Evolutionary conservation across 2,113 vertebrate genomes (phyloP).

Genomic region (Lepus timidus): DNA sequence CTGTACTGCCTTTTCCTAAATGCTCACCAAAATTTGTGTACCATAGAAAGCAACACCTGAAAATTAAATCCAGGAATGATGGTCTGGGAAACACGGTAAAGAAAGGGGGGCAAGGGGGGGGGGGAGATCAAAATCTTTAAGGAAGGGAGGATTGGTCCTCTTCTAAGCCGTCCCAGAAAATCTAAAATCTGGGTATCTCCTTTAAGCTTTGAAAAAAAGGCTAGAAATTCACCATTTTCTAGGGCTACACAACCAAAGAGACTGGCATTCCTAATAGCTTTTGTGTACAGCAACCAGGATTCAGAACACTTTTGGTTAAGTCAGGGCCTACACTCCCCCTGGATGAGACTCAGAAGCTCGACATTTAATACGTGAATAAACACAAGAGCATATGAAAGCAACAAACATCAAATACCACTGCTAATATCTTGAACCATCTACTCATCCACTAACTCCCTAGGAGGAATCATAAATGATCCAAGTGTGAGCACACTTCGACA

Average conservation of each 20-base stretch:
- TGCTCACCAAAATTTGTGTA: not conserved
- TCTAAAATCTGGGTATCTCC: not conserved
- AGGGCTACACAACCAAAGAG: not conserved
- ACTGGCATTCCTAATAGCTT: not conserved
- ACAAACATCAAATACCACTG: not conserved
- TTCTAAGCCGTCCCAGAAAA: not conserved
- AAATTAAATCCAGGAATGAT: not conserved
- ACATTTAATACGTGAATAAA: not conserved
- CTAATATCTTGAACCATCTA: not conserved
- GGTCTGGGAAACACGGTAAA: not conserved
- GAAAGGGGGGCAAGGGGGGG: not conserved
- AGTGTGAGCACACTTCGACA: slow-evolving; percentile 20
- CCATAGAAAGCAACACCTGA: not conserved
- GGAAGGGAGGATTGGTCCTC: not conserved
- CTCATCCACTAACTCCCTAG: not conserved
- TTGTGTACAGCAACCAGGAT: not conserved
- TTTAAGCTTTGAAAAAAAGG: not conserved
- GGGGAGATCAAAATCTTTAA: not conserved
- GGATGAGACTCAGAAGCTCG: not conserved
- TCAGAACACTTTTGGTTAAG: not conserved
- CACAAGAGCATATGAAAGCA: not conserved
- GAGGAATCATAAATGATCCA: not conserved
- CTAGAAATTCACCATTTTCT: not conserved
- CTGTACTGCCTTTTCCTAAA: not conserved
- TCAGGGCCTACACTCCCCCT: not conserved